Evolutionary conservation across 2,888 invertebrate species (phyloP).

Genomic region (Callimorpha dominula): DNA sequence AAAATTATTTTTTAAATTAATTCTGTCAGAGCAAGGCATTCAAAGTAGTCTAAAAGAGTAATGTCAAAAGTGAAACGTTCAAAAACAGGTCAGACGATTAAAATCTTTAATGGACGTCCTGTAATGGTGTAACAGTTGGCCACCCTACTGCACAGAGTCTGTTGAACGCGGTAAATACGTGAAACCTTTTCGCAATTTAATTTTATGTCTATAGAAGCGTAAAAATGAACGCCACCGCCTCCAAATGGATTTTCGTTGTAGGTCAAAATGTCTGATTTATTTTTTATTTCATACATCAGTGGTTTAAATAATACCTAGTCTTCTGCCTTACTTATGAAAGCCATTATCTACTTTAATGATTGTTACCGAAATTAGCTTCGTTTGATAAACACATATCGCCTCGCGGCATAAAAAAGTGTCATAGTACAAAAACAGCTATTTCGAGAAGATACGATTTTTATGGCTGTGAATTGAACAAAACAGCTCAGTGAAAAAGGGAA

Average conservation of each 20-base stretch:
- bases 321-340: not conserved
- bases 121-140: conserved; percentile 24
- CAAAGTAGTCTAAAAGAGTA: not conserved
- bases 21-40: not conserved
- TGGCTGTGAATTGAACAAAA: too few species aligned
- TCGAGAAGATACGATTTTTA: too few species aligned
- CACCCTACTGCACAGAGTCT: conserved; percentile 21
- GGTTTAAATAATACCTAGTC: not conserved
- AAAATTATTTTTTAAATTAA: not conserved
- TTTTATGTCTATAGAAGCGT: conserved; percentile 49
- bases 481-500: too few species aligned
- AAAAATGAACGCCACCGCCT: conserved; percentile 41
- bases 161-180: conserved; percentile 53
- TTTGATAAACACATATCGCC: too few species aligned
- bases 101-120: conserved; percentile 22
- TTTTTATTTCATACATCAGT: conserved; percentile 3
- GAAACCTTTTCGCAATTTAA: conserved; percentile 56
- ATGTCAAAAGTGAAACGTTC: not conserved
- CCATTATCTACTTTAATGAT: not conserved
- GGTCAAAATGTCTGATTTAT: conserved; percentile 21
- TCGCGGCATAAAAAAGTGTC: too few species aligned
- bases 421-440: too few species aligned
- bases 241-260: conserved; percentile 48
- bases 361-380: not conserved
- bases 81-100: conserved; percentile 12